Evolutionary conservation across 2,888 invertebrate species (phyloP), one percentile per base, ranked within the genome.

Genomic region (Lasioglossum malachurum): DNA sequence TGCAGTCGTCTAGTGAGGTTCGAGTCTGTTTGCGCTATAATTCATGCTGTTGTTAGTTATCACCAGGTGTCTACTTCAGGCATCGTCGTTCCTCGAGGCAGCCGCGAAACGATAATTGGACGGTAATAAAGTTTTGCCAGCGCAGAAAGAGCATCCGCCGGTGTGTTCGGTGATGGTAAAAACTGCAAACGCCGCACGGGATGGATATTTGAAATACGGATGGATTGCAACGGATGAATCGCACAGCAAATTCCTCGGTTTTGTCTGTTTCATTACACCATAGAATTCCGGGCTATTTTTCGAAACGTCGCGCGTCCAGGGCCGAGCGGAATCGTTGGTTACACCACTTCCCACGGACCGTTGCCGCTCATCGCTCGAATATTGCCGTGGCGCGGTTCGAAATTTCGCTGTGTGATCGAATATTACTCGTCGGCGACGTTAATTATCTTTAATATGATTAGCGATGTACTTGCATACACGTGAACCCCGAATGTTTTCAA

Each of bases 381-480:
- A 83, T 81, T 78, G 84, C 31, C 64, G 64, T 83, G 82, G 77
- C 79, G 74, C 57, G 19, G 60, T 64, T 35, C 78, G 60, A 82
- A 91, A 82, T 90, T 86, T 89, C 86, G 72, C 78, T 64, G 76
- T 67, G 83, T 89, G 88, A 90, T 90, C 88, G 91, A 90, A 90
- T 90, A 82, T 78, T 83, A 72, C 44, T 49, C 31, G 23, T 64
- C 83, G 60, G 83, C 82, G 81, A 83, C 89, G 83, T 89, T 92
- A 92, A 92, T 92, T 90, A 88, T 87, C 88, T 87, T 91, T 91
- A 89, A 93, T 91, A 84, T 85, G 83, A 91, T 91, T 90, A 88
- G 76, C 76, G 78, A 85, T 89, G 84, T 86, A 90, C 89, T 88
- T 85, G 87, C 89, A 89, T 86, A 84, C 72, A 78, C 75, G 53